phyloP scores from a whole-genome alignment of 30 jellyfish, hydroid and myxozoan species.

The Mastigias papua region DNA sequence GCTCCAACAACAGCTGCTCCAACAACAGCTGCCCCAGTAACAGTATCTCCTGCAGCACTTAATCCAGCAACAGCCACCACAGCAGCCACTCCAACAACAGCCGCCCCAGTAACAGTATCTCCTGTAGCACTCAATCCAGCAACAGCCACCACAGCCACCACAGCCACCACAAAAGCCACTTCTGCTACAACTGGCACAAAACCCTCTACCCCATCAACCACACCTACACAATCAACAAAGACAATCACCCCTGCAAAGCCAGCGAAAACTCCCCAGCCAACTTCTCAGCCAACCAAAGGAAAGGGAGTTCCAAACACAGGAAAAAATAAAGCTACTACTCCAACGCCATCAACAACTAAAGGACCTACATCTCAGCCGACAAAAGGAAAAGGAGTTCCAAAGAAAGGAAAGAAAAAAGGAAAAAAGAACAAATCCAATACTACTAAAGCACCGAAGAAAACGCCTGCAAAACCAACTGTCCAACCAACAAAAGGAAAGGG shows the following conservation, averaged over 20 bases:
- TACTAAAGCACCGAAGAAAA: slow-evolving; percentile 14
- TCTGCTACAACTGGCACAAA: slow-evolving; percentile 19
- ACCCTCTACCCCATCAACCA: slow-evolving; percentile 6
- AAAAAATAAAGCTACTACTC: slow-evolving; percentile 14
- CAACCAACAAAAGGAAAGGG: slow-evolving; percentile 65
- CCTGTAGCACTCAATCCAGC: slow-evolving; percentile 8
- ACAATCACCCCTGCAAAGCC: slow-evolving; percentile 12
- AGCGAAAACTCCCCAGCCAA: not conserved
- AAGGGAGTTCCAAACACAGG: slow-evolving; percentile 30
- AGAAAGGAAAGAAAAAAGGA: too few relatives aligned
- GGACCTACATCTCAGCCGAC: slow-evolving; percentile 46
- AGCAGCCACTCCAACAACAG: slow-evolving; percentile 8
- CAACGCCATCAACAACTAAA: slow-evolving; percentile 9
- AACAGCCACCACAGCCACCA: slow-evolving; percentile 1
- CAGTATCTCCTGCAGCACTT: slow-evolving; percentile 4
- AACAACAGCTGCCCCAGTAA: not conserved
- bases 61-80: slow-evolving; percentile 18
- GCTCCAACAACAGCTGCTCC: not conserved
- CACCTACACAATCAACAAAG: slow-evolving; percentile 6
- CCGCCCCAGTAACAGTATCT: not conserved
- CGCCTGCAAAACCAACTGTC: slow-evolving; percentile 40
- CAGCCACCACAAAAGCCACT: slow-evolving; percentile 10
- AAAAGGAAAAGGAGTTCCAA: slow-evolving; percentile 32
- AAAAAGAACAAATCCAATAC: slow-evolving; percentile 39
- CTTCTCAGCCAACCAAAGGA: slow-evolving; percentile 46